Evolutionary conservation across 2,797 vertebrate genomes (phyloP), one percentile per base, ranked within the genome.

Genomic region (Acropternis orthonyx): DNA sequence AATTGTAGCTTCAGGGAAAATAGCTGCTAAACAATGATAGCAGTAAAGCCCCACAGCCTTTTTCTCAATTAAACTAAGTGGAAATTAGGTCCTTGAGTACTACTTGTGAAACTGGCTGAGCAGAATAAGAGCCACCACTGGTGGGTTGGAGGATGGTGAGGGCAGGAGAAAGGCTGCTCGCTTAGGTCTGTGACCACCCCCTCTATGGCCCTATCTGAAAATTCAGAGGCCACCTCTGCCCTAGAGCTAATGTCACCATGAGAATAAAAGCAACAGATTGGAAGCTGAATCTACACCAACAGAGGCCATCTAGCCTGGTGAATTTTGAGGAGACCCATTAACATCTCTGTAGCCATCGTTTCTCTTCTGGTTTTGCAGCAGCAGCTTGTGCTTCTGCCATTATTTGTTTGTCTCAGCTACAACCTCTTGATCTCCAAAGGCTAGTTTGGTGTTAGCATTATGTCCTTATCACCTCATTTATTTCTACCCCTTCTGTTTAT

Each of bases 1-100:
- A 92, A 95, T 54, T 83, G 49, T 88, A 86, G 79, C 88, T 94
- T 78, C 66, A 69, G 86, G 69, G 36, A 69, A 78, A 93, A 81
- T 23, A 81, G 6, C 83, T 78, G 76, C 85, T 93, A 75, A 92
- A 56, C 41, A 89, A 30, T n/a, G 48, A 43, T 10, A 90, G 52
- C 73, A 56, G 59, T 28, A 73, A 85, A 89, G 59, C 75, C 63
- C 63, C 78, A 55, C 82, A 88, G 66, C 41, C 80, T n/a, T 76
- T 68, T 68, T 87, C 80, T 92, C 58, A 71, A 54, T 90, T 94
- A 67, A 39, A 67, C 72, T 23, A 82, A 88, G 68, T 88, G 74
- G 69, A 84, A 92, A 94, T 92, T 58, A 68, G 19, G 62, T 81
- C 69, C 59, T 88, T 32, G 24, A 86, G 36, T 58, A 65, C 76